phyloP scores from a whole-genome alignment of 2,113 vertebrate genomes.

The Steatornis caripensis region DNA sequence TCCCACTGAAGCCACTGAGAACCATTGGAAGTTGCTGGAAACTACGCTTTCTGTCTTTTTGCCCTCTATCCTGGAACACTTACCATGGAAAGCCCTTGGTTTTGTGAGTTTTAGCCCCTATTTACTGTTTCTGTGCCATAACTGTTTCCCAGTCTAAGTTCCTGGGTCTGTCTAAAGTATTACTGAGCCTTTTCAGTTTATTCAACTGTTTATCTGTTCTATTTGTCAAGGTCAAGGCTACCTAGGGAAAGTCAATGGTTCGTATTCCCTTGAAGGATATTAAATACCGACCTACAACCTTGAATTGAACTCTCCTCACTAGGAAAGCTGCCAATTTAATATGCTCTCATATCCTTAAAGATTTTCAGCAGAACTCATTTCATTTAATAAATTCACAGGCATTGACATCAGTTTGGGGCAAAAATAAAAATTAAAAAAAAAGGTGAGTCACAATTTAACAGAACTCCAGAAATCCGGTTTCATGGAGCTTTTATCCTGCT shows the following conservation, averaged over 20 bases:
- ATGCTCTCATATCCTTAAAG: not conserved
- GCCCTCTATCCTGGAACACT: not conserved
- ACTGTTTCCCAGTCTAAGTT: not conserved
- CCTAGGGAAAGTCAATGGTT: not conserved
- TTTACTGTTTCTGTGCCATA: not conserved
- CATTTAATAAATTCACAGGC: not conserved
- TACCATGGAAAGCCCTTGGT: fast-evolving
- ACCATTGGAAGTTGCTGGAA: not conserved
- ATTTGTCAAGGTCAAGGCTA: not conserved
- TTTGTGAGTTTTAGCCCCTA: not conserved
- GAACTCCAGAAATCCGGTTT: not conserved
- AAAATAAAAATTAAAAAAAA: not conserved
- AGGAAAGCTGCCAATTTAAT: not conserved
- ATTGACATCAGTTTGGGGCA: not conserved
- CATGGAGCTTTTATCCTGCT: not conserved
- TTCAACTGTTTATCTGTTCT: not conserved
- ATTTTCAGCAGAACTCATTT: not conserved
- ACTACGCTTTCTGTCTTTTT: not conserved
- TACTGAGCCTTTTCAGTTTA: not conserved
- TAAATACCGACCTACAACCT: not conserved
- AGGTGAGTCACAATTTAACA: not conserved
- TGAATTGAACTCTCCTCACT: not conserved
- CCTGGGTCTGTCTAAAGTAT: not conserved
- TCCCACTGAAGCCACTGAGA: not conserved
- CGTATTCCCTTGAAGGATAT: not conserved